A percentile compares a stretch with the other conserved stretches of the same genome.
phyloP scores from a whole-genome alignment of 2,888 invertebrate genomes.

The Hypselothyrea guttata region DNA sequence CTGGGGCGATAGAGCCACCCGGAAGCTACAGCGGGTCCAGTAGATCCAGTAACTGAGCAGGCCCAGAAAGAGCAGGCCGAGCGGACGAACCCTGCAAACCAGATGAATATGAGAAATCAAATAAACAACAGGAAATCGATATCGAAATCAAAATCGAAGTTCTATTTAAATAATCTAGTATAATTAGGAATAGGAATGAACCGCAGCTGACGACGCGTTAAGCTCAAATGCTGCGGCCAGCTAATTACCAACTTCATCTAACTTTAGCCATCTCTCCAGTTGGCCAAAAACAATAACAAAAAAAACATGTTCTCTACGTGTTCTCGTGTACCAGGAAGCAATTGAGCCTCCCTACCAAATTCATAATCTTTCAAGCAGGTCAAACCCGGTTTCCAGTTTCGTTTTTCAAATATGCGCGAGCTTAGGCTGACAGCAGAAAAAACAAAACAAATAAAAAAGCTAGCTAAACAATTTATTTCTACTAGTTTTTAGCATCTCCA shows the following conservation, averaged over 20 bases:
- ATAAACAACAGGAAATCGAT: no score
- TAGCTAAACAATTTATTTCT: no score
- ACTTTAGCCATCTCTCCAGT: background rate
- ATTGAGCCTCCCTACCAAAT: conserved; percentile 1
- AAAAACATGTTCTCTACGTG: conserved; percentile 54
- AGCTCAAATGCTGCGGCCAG: conserved; percentile 35
- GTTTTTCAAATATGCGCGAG: no score
- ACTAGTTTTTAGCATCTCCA: no score
- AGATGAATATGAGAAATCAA: background rate
- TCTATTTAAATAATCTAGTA: no score
- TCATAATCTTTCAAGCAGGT: conserved; percentile 22
- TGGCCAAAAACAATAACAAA: conserved; percentile 1
- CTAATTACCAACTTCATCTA: conserved; percentile 15
- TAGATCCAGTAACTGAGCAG: conserved; percentile 78
- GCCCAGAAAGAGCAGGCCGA: conserved; percentile 77
- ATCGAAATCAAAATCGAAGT: no score
- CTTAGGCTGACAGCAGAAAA: no score
- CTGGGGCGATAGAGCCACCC: conserved; percentile 77
- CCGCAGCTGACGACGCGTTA: conserved; percentile 31
- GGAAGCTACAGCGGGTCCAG: conserved; percentile 73
- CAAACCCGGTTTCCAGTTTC: conserved; percentile 29
- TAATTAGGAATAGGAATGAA: conserved; percentile 22
- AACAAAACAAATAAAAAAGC: no score
- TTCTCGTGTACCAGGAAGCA: conserved; percentile 55
- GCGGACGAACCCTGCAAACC: conserved; percentile 79